A percentile compares a stretch with the other conserved stretches of the same genome.
Evolutionary conservation across 2,797 vertebrate species (phyloP).

Genomic region (Apogon talboti): DNA sequence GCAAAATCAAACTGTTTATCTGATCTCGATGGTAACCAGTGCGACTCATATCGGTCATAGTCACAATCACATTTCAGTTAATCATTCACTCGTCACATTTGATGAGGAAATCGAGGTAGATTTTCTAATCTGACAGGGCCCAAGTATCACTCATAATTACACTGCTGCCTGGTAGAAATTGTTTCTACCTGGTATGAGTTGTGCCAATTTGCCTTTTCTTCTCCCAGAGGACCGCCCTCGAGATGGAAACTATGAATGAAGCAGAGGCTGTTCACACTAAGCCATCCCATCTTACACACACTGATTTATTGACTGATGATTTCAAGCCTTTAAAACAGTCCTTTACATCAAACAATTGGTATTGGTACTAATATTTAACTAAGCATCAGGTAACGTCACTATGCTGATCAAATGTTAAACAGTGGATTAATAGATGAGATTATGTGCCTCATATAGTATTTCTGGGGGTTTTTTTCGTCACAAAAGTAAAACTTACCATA

Average conservation of each 20-base stretch:
- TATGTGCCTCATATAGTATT: background rate
- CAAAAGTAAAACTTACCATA: background rate
- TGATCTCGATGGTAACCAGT: background rate
- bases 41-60: background rate
- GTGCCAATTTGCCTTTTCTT: slow-evolving; percentile 5
- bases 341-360: no score
- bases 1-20: slow-evolving; percentile 6
- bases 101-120: slow-evolving; percentile 7
- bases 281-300: background rate
- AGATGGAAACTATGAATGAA: background rate
- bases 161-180: slow-evolving; percentile 7
- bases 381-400: no score
- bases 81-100: slow-evolving; percentile 6
- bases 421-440: background rate
- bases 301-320: no score
- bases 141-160: slow-evolving; percentile 17
- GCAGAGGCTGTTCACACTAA: background rate
- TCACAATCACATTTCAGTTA: background rate
- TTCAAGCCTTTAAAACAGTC: no score
- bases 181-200: background rate
- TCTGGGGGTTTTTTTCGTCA: no score
- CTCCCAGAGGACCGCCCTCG: background rate
- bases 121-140: slow-evolving; percentile 7
- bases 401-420: background rate
- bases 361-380: no score